Evolutionary conservation across 2,888 invertebrate genomes (phyloP).

Genomic region (Abrostola triplasia): DNA sequence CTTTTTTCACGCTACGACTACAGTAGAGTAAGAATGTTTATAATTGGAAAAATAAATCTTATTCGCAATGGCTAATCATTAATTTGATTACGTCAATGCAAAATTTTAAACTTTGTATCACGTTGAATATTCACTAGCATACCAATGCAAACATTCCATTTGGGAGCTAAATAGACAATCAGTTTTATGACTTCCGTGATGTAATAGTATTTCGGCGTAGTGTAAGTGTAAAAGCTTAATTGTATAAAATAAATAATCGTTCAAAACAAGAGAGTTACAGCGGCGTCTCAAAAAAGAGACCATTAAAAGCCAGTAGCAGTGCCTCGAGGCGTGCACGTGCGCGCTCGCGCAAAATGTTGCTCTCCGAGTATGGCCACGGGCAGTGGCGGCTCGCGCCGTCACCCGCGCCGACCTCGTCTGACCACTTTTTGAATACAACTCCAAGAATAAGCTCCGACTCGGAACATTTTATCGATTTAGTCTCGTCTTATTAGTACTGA

Average conservation of each 20-base stretch:
- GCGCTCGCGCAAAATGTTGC: slow-evolving; percentile 64
- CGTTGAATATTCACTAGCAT: too few species aligned
- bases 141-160: slow-evolving; percentile 3
- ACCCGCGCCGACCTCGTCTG: slow-evolving; percentile 73
- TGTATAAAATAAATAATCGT: slow-evolving; percentile 60
- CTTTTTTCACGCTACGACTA: too few species aligned
- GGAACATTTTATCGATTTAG: slow-evolving; percentile 63
- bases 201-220: slow-evolving; percentile 33
- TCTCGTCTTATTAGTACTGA: slow-evolving; percentile 61
- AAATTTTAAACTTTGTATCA: too few species aligned
- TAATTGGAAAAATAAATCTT: too few species aligned
- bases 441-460: slow-evolving; percentile 58
- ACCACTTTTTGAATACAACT: slow-evolving; percentile 74
- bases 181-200: slow-evolving; percentile 27
- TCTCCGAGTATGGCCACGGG: slow-evolving; percentile 62
- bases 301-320: slow-evolving; percentile 82
- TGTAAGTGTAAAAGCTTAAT: slow-evolving; percentile 51
- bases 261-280: slow-evolving; percentile 66
- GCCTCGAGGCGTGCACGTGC: slow-evolving; percentile 82
- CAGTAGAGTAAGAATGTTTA: too few species aligned
- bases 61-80: too few species aligned
- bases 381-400: slow-evolving; percentile 65
- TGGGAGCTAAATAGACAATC: slow-evolving; percentile 8
- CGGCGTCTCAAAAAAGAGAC: slow-evolving; percentile 71
- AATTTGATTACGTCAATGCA: too few species aligned